Conservation (phyloP, 1,140 invertebrate genomes). For the Lasioglossum baleicum region DNA sequence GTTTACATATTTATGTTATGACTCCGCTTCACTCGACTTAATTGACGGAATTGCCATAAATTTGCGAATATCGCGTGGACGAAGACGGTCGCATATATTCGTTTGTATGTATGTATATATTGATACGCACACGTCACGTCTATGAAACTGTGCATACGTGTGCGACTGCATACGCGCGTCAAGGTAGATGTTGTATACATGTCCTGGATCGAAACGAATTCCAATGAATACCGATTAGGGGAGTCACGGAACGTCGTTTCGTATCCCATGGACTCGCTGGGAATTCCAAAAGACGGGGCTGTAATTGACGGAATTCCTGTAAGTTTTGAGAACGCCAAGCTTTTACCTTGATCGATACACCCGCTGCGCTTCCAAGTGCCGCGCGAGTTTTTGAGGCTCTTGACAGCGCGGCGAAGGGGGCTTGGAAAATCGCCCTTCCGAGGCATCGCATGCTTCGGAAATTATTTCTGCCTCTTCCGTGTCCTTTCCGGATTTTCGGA, state of each 20-base stretch:
- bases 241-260: slow-evolving; percentile 50
- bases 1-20: slow-evolving; percentile 80
- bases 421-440: not conserved
- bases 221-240: slow-evolving; percentile 65
- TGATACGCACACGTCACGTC: not conserved
- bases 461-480: not conserved
- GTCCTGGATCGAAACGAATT: slow-evolving; percentile 56
- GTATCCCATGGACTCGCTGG: slow-evolving; percentile 34
- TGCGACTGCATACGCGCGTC: not conserved
- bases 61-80: slow-evolving; percentile 74
- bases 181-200: not conserved
- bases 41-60: slow-evolving; percentile 80
- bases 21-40: slow-evolving; percentile 77
- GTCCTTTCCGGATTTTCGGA: too few relatives aligned
- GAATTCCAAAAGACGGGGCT: slow-evolving; percentile 47
- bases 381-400: slow-evolving; percentile 12
- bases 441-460: not conserved
- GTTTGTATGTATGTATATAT: slow-evolving; percentile 6
- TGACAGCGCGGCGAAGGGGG: not conserved
- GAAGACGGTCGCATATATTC: not conserved
- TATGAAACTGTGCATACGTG: not conserved
- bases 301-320: slow-evolving; percentile 48
- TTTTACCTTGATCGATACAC: slow-evolving; percentile 44
- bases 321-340: slow-evolving; percentile 37
- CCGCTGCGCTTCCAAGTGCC: slow-evolving; percentile 21